These are phyloP conservation scores for Sminthurinus signatus DNA, from an alignment of 1,140 invertebrate genomes.

Conservation along the genomic window DNA sequence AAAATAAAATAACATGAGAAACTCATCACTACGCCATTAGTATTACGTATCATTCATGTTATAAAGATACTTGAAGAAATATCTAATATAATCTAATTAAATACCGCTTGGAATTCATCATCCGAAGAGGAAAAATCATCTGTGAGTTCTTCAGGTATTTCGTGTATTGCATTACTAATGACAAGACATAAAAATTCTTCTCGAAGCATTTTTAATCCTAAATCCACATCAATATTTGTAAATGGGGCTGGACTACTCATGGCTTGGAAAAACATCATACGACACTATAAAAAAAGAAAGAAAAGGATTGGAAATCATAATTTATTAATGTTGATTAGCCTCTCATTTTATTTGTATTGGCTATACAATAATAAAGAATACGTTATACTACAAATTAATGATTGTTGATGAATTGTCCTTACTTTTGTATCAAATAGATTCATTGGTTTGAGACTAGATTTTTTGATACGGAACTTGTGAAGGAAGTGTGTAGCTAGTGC, in stretches of 20 bases:
- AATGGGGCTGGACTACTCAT: slow-evolving; percentile 29
- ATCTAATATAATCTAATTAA: too few relatives aligned
- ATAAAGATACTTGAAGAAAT: too few relatives aligned
- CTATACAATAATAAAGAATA: not conserved
- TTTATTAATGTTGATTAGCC: too few relatives aligned
- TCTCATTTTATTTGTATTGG: too few relatives aligned
- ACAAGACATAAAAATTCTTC: slow-evolving; percentile 37
- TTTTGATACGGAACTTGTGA: slow-evolving; percentile 67
- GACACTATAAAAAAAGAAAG: slow-evolving; percentile 16
- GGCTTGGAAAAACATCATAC: slow-evolving; percentile 33
- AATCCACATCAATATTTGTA: slow-evolving; percentile 38
- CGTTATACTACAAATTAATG: not conserved
- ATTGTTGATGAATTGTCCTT: slow-evolving; percentile 20
- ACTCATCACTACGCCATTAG: too few relatives aligned
- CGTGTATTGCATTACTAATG: slow-evolving; percentile 27
- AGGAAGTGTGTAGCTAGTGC: slow-evolving; percentile 68
- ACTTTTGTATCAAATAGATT: slow-evolving; percentile 68
- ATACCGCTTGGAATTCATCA: not conserved
- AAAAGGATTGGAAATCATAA: too few relatives aligned
- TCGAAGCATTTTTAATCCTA: slow-evolving; percentile 32
- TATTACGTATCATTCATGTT: not conserved
- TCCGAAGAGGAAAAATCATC: too few relatives aligned
- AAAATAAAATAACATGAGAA: not conserved
- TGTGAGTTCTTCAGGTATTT: slow-evolving; percentile 31
- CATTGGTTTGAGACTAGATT: slow-evolving; percentile 60